phyloP scores from a whole-genome alignment of 2,888 invertebrate genomes.

The Sphaerophoria taeniata region DNA sequence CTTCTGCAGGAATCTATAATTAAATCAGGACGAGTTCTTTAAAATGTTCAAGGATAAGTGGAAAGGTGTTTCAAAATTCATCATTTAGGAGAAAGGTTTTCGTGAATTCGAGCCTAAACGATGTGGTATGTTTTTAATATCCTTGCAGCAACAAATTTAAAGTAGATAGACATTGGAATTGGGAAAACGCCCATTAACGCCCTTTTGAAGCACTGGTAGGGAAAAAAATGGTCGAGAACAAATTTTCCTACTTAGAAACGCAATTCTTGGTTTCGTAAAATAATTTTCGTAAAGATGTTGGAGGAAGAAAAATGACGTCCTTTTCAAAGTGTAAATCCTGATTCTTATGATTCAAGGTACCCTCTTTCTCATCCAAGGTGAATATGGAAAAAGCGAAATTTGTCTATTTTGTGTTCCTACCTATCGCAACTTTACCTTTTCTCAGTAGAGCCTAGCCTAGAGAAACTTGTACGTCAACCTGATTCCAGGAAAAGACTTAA shows the following conservation, averaged over 20 bases:
- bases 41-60: neutral
- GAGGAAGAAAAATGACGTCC: slow-evolving; percentile 48
- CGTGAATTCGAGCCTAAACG: too few species aligned
- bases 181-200: slow-evolving; percentile 46
- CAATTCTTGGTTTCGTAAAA: neutral
- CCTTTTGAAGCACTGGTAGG: slow-evolving; percentile 18
- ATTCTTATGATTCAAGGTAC: slow-evolving; percentile 13
- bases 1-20: slow-evolving; percentile 27
- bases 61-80: too few species aligned
- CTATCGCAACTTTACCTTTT: too few species aligned
- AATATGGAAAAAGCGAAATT: too few species aligned
- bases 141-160: neutral
- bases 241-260: neutral
- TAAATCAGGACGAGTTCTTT: slow-evolving; percentile 8
- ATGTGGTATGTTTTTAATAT: too few species aligned
- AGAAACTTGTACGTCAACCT: too few species aligned
- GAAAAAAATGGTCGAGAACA: slow-evolving; percentile 33
- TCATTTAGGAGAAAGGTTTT: too few species aligned
- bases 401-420: too few species aligned
- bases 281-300: neutral
- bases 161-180: neutral
- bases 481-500: too few species aligned
- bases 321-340: slow-evolving; percentile 23
- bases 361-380: too few species aligned
- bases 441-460: too few species aligned